phyloP scores from a whole-genome alignment of 2,888 invertebrate species.

The Macrosiphum euphorbiae region DNA sequence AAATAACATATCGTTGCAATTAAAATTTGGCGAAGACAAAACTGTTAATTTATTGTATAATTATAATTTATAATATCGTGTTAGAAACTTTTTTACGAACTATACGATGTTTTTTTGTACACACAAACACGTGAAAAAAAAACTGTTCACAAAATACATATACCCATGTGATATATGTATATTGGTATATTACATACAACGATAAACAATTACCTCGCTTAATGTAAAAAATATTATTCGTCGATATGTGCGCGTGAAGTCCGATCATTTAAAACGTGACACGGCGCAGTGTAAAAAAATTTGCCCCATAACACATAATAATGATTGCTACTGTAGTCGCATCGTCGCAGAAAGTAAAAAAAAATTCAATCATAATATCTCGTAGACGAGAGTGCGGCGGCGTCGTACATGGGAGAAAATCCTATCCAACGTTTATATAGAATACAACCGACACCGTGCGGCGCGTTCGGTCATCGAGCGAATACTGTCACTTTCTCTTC shows the following conservation, averaged over 20 bases:
- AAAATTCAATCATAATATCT: slow-evolving; percentile 3
- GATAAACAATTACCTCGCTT: slow-evolving; percentile 32
- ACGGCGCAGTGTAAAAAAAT: neutral
- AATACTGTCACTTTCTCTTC: slow-evolving; percentile 64
- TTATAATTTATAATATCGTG: neutral
- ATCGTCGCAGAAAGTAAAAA: slow-evolving; percentile 15
- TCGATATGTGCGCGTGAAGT: neutral
- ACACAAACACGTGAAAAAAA: neutral
- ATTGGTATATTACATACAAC: neutral
- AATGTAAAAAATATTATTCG: slow-evolving; percentile 4
- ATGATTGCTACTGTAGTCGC: neutral
- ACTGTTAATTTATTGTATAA: neutral
- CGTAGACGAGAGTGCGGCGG: neutral
- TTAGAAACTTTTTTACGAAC: neutral
- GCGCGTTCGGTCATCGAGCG: slow-evolving; percentile 51
- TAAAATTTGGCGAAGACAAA: neutral
- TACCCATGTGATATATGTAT: neutral
- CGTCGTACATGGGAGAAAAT: neutral
- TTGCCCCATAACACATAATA: neutral
- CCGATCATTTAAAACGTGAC: slow-evolving; percentile 3
- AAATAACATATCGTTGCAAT: slow-evolving; percentile 53
- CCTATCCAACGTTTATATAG: neutral
- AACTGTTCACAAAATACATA: neutral
- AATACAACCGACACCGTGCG: neutral
- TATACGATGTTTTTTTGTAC: neutral